Evolutionary conservation across 2,888 invertebrate genomes (phyloP).

Genomic region (Eristalis intricaria): DNA sequence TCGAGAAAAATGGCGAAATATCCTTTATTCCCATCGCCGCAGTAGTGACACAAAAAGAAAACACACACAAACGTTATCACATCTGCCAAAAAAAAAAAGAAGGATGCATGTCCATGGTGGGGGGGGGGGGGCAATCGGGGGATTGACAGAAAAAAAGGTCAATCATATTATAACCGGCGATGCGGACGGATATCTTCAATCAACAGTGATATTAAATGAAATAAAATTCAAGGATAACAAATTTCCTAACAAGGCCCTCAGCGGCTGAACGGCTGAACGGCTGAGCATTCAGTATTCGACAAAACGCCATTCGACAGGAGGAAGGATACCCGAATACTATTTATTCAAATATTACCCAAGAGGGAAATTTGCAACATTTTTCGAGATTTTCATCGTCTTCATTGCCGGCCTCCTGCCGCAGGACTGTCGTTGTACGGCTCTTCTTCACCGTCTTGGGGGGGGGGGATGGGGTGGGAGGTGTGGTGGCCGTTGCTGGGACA

Average conservation of each 20-base stretch:
- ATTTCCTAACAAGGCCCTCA: constrained; percentile 26
- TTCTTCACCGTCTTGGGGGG: not conserved
- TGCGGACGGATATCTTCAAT: constrained; percentile 60
- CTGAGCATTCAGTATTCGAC: not conserved
- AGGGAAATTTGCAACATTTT: constrained; percentile 49
- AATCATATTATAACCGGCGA: constrained; percentile 53
- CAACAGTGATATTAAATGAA: constrained; percentile 50
- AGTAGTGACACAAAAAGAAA: constrained; percentile 21
- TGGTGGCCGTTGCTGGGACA: not conserved
- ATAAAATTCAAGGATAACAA: constrained; percentile 44
- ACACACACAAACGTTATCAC: not conserved
- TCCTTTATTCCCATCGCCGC: constrained; percentile 20
- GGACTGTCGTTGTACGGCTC: not conserved
- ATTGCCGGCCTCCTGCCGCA: not conserved
- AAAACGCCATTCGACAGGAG: not conserved
- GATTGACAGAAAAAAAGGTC: constrained; percentile 41
- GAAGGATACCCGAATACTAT: constrained; percentile 27
- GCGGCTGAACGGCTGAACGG: not conserved
- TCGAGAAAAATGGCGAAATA: constrained; percentile 35
- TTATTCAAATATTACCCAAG: constrained; percentile 57
- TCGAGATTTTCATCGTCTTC: constrained; percentile 24
- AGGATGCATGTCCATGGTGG: not conserved
- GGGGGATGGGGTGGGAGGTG: not conserved
- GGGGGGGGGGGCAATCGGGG: not conserved
- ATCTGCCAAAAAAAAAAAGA: not conserved